Conservation (phyloP, 2,113 vertebrate species). For the Falcunculus frontatus region DNA sequence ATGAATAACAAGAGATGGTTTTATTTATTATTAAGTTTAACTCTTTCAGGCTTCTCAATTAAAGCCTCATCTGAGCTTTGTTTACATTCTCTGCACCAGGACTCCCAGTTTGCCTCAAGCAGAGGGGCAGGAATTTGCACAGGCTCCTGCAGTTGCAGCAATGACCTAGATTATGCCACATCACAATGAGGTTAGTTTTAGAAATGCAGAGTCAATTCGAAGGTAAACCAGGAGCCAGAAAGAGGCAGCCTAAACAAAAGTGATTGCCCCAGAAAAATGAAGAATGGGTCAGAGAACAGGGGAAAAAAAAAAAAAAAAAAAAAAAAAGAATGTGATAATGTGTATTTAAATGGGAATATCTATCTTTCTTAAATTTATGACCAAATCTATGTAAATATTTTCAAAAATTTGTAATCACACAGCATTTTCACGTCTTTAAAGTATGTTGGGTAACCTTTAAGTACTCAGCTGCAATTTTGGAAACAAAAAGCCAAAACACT, state of each 20-base stretch:
- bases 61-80: neutral
- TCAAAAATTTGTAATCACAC: neutral
- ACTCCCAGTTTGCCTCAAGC: neutral
- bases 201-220: neutral
- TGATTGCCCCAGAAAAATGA: neutral
- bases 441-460: neutral
- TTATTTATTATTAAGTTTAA: neutral
- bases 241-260: neutral
- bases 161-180: neutral
- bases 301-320: too few relatives aligned
- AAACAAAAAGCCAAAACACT: neutral
- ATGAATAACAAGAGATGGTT: neutral
- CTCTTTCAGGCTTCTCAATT: neutral
- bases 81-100: neutral
- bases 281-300: accelerated
- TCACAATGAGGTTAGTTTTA: neutral
- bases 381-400: neutral
- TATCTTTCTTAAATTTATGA: neutral
- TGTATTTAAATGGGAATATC: neutral
- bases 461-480: neutral
- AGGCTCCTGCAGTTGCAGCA: neutral
- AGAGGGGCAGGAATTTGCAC: neutral
- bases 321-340: neutral
- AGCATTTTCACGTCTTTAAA: neutral
- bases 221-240: neutral